Evolutionary conservation across 2,888 invertebrate species (phyloP), one percentile per base, ranked within the genome.

Genomic region (Monochamus alternatus): DNA sequence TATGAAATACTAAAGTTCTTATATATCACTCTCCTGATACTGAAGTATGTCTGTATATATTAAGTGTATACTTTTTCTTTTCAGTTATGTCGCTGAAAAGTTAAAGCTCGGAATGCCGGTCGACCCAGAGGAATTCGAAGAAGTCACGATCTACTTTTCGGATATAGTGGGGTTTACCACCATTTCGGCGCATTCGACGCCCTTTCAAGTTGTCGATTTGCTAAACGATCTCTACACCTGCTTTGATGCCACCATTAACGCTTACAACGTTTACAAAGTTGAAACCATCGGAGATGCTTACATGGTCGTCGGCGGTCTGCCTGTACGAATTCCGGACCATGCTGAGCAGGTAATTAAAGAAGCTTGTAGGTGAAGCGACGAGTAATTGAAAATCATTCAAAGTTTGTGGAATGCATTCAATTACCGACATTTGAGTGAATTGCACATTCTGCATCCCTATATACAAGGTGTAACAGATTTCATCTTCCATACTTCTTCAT

Each of bases 281-380:
- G 97, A 98, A 90, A 98, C 97, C 0, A 98, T 98, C 83, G 98
- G 97, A 10, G 97, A 97, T 89, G 97, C 97, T 1, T 96, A 96
- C 89, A 97, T 97, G 97, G 97, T 97, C 32, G 97, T 96, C n/a
- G 95, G 95, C 73, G 97, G 97, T 30, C 90, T 96, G 84, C 96
- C 96, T 0, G 92, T 93, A 55, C 92, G 95, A 84, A 92, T 94
- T 85, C 91, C 92, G 14, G 95, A 95, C 89, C 95, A 96, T 90
- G 97, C 97, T 0, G 95, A 95, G 85, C 89, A 89, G 84, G 88
- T 88, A 81, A 82, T 75, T 52, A 38, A 38, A 0, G 38, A 38
- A 38, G 4, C 4, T 38, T 38, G 38, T 38, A 38, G 7, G 4
- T 38, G 38, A 38, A 38, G 38, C 38, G 22, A 22, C 22, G 22